These are phyloP conservation scores for Hedya salicella DNA, from an alignment of 2,888 invertebrate species.

Conservation along the genomic window DNA sequence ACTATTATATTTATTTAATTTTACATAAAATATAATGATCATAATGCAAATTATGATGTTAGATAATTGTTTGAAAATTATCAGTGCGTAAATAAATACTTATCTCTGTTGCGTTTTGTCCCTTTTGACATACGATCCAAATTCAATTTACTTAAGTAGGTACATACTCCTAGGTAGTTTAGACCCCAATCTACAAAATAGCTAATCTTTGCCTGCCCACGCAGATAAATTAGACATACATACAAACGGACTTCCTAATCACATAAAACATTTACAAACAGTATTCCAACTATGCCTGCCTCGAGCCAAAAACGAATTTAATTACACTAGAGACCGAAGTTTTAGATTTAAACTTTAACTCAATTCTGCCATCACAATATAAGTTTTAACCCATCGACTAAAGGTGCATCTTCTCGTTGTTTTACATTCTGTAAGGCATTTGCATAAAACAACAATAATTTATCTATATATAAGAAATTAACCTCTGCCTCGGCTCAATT, in stretches of 20 bases:
- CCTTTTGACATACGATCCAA: no score
- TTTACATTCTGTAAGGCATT: slow-evolving; percentile 56
- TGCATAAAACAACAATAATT: slow-evolving; percentile 83
- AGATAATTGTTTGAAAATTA: no score
- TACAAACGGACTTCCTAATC: slow-evolving; percentile 67
- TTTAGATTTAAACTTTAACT: slow-evolving; percentile 41
- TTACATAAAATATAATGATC: no score
- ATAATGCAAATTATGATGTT: no score
- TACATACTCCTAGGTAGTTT: no score
- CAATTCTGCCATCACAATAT: background rate
- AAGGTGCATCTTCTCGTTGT: background rate
- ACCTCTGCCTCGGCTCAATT: slow-evolving; percentile 80
- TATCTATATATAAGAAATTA: slow-evolving; percentile 78
- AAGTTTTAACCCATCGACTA: background rate
- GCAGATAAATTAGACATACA: slow-evolving; percentile 43
- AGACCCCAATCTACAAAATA: slow-evolving; percentile 20
- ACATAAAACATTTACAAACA: slow-evolving; percentile 74
- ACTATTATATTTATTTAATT: no score
- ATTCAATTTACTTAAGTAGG: no score
- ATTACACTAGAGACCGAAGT: slow-evolving; percentile 74
- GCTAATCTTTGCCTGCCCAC: slow-evolving; percentile 31
- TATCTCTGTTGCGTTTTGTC: no score
- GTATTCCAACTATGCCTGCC: slow-evolving; percentile 65
- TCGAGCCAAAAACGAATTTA: slow-evolving; percentile 75
- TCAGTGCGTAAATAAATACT: no score